Conservation (phyloP, 35 echinoderm and acorn worm species). For the Diadema setosum region DNA sequence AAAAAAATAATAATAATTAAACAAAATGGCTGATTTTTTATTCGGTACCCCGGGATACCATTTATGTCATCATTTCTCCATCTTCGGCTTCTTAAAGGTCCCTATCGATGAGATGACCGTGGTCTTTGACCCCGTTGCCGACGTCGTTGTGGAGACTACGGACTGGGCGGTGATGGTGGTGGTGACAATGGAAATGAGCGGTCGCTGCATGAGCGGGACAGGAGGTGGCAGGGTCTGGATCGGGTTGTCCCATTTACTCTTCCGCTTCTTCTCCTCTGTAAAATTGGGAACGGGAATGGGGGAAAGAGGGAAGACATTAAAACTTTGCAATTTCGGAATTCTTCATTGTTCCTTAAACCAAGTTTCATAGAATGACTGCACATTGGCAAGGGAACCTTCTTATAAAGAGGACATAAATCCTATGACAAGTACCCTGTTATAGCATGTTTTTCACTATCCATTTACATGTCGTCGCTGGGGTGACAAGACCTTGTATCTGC, state of each 20-base stretch:
- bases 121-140: constrained; percentile 59
- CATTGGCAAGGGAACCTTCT: too few species aligned
- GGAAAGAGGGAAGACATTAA: neutral
- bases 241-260: constrained; percentile 83
- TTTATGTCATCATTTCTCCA: constrained; percentile 86
- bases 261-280: constrained; percentile 74
- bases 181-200: constrained; percentile 21
- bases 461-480: too few species aligned
- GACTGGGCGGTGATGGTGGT: constrained; percentile 50
- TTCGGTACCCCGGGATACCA: too few species aligned
- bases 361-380: too few species aligned
- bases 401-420: too few species aligned
- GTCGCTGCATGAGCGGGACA: constrained; percentile 16
- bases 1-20: too few species aligned
- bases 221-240: neutral
- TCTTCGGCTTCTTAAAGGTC: constrained; percentile 82
- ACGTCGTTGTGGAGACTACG: constrained; percentile 36
- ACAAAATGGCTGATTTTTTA: too few species aligned
- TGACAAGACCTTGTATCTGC: too few species aligned
- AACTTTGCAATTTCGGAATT: too few species aligned
- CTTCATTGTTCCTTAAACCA: too few species aligned
- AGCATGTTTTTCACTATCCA: too few species aligned
- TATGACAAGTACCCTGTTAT: too few species aligned
- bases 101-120: constrained; percentile 87
- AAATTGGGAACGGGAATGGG: neutral